Base-by-base conservation (phyloP, 1,140 invertebrate genomes). In the Drosophila serrata region DNA sequence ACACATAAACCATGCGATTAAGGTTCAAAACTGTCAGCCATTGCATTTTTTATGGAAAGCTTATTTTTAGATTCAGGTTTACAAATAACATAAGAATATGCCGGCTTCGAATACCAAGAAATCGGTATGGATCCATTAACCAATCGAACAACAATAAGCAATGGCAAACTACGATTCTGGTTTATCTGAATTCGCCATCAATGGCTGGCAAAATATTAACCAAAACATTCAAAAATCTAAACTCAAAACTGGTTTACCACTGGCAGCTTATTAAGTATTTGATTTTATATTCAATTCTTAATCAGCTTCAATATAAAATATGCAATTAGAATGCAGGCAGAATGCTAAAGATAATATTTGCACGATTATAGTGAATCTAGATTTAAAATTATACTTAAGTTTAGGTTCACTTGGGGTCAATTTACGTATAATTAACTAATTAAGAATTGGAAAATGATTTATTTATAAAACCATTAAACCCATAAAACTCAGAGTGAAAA, bases 1-100 rank as follows among this genome's bases (percentile, higher is more conserved):
- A 29, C 27, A 15, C 35, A 72, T 72, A 72, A 72, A 72, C 22
- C 33, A 42, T 2, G 24, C 22, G 35, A 55, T 59, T 70, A 70
- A 57, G 11, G 7, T 15, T 12, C 19, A 0, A 62, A 29, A 40
- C 65, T 70, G 42, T 58, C 64, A 40, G 11, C 11, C 37, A 53
- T 3, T 69, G 61, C 65, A 72, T 17, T 37, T 22, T 13, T 40
- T 69, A 46, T 40, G 15, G 64, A 7, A 15, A 40, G 65, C 6
- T 40, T 58, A 58, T 31, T 48, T 48, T 70, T 19, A 31, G 40
- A 33, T 40, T 39, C 31, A n/a, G 35, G 29, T 17, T 65, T 37
- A 69, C 61, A 53, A 42, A 65, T 46, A 27, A 24, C 13, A 27
- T 29, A 45, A 43, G 39, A 68, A 63, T 63, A 62, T 17, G 12